Percentiles rank a stretch among this genome's conserved stretches.
phyloP scores from a whole-genome alignment of 1,140 invertebrate genomes.

The Drosophila santomea region DNA sequence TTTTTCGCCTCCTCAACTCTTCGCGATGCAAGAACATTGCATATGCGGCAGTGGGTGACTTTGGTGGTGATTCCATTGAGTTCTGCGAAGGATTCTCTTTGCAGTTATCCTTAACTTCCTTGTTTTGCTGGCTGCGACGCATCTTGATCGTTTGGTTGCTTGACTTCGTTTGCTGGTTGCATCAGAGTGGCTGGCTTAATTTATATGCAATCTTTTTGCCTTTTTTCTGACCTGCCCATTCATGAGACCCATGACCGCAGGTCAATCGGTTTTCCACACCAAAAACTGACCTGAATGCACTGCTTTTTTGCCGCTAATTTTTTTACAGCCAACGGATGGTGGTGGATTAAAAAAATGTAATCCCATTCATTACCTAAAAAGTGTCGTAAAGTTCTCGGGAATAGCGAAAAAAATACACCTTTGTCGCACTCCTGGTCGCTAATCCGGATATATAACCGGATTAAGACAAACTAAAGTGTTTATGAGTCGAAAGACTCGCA shows the following conservation, averaged over 20 bases:
- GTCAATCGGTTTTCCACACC: conserved; percentile 21
- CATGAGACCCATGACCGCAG: conserved; percentile 47
- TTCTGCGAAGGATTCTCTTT: conserved; percentile 6
- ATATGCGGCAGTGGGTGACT: conserved; percentile 58
- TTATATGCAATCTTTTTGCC: conserved; percentile 44
- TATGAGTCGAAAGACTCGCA: conserved; percentile 55
- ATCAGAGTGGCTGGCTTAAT: conserved; percentile 13
- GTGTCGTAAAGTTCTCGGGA: conserved; percentile 49
- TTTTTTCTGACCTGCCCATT: conserved; percentile 70
- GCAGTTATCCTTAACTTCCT: conserved; percentile 15
- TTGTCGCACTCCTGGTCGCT: conserved; percentile 24
- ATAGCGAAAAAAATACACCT: conserved; percentile 21
- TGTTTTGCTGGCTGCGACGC: conserved; percentile 41
- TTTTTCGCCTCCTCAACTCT: conserved; percentile 56
- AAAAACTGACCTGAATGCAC: conserved; percentile 21
- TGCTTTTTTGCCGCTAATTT: conserved; percentile 49
- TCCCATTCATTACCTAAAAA: conserved; percentile 82
- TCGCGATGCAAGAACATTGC: conserved; percentile 66
- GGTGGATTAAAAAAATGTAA: conserved; percentile 72
- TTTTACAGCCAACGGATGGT: conserved; percentile 36
- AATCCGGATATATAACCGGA: conserved; percentile 72
- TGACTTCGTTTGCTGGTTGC: conserved; percentile 48
- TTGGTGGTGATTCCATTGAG: neutral
- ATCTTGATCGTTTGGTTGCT: conserved; percentile 44
- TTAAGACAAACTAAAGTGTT: conserved; percentile 63